These are phyloP conservation scores for Euphonia xanthogaster DNA, from an alignment of 2,797 vertebrate species.

Conservation along the genomic window DNA sequence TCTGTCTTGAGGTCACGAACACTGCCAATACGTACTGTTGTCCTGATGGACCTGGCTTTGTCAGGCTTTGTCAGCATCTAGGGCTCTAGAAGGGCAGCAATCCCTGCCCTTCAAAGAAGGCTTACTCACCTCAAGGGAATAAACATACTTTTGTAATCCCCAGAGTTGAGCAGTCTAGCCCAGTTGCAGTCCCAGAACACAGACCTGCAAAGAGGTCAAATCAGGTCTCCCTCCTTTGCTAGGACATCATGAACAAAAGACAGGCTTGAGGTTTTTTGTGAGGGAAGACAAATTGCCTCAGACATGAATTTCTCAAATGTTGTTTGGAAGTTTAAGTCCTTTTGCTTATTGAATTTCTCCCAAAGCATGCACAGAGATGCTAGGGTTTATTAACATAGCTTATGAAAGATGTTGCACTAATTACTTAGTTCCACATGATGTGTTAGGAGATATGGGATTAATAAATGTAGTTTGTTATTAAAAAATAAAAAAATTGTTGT, in stretches of 20 bases:
- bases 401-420: not conserved
- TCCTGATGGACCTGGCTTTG: not conserved
- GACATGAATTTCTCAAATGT: not conserved
- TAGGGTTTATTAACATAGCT: not conserved
- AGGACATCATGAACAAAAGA: not conserved
- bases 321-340: not conserved
- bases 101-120: not conserved
- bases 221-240: not conserved
- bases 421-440: not conserved
- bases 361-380: not conserved
- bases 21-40: not conserved
- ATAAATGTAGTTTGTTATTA: not conserved
- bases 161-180: not conserved
- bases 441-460: not conserved
- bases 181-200: rapidly evolving
- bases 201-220: not conserved
- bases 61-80: not conserved
- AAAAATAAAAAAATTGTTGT: not conserved
- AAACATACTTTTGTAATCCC: not conserved
- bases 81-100: not conserved
- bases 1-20: not conserved
- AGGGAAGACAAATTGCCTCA: not conserved
- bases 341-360: not conserved
- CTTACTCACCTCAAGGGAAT: not conserved
- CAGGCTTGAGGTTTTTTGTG: not conserved